Evolutionary conservation across 2,797 vertebrate genomes (phyloP), one percentile per base, ranked within the genome.

Genomic region (Cheirogaleus major): DNA sequence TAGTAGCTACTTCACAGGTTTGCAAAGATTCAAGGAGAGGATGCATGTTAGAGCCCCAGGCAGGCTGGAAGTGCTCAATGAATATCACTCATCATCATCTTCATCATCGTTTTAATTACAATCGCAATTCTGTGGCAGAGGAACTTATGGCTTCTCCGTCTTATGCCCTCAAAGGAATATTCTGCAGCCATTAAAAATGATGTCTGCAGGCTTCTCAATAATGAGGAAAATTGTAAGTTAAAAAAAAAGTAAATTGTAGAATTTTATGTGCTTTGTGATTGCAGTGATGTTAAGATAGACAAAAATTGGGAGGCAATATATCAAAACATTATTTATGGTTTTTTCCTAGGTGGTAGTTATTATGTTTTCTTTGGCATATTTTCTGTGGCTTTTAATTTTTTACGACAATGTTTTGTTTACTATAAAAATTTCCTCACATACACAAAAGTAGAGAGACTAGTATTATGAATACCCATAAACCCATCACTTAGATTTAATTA

Each of bases 311-410:
- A 67, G n/a, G 96, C 23, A 70, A 61, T 48, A 67, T 48, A 78
- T 38, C 20, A 6, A 52, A 79, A 69, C 38, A 41, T 43, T 38
- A 45, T 59, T 61, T n/a, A 38, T 75, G 57, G 48, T 80, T 38
- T 79, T 89, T 57, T 75, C 27, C 69, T 57, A 38, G 5, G 22
- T 84, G 20, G 14, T 75, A 20, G 25, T 59, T 38, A 35, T 35
- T 85, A 55, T 57, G 41, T 85, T 87, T 61, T 78, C 61, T 93
- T 96, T 59, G 55, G 13, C 13, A 50, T 84, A 45, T 75, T 93
- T 94, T 78, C 35, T 75, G 9, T 82, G 72, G 87, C n/a, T 89
- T 87, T 96, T 55, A 17, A 22, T 69, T 63, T 81, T 96, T 95
- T 45, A 89, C 25, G 50, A 32, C n/a, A 87, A 86, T 4, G 35